phyloP scores from a whole-genome alignment of 2,888 invertebrate genomes.

The Hydrotaea cyrtoneurina region DNA sequence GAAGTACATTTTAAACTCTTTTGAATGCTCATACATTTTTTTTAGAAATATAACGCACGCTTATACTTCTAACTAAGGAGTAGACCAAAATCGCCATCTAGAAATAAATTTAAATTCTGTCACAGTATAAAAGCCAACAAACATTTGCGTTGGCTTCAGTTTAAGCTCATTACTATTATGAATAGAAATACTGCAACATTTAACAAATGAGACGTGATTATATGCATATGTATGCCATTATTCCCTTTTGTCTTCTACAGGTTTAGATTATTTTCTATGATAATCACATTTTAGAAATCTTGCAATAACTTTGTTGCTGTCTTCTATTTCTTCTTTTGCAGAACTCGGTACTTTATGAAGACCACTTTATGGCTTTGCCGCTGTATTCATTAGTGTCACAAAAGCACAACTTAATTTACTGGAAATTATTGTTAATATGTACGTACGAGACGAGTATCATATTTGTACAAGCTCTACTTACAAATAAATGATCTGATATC shows the following conservation, averaged over 20 bases:
- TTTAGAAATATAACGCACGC: too few relatives aligned
- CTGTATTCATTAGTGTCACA: slow-evolving; percentile 39
- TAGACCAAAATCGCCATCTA: too few relatives aligned
- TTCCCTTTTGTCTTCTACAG: neutral
- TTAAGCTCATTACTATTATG: too few relatives aligned
- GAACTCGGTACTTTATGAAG: neutral
- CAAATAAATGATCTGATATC: slow-evolving; percentile 19
- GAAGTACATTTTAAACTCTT: too few relatives aligned
- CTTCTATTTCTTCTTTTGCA: neutral
- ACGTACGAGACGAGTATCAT: slow-evolving; percentile 7
- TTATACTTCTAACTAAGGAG: too few relatives aligned
- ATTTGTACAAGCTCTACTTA: slow-evolving; percentile 24
- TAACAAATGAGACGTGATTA: neutral
- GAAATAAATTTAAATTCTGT: too few relatives aligned
- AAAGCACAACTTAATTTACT: slow-evolving; percentile 35
- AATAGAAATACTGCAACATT: neutral
- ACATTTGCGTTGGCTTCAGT: too few relatives aligned
- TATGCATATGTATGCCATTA: neutral
- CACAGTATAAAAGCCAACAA: too few relatives aligned
- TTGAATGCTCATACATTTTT: too few relatives aligned
- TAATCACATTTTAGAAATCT: neutral
- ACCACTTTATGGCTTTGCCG: neutral
- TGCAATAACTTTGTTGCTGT: too few relatives aligned
- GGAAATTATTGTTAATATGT: slow-evolving; percentile 10
- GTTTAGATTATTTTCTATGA: neutral